A percentile compares a stretch with the other conserved stretches of the same genome.
Conservation (phyloP, 1,140 invertebrate species). For the Spodoptera litura region DNA sequence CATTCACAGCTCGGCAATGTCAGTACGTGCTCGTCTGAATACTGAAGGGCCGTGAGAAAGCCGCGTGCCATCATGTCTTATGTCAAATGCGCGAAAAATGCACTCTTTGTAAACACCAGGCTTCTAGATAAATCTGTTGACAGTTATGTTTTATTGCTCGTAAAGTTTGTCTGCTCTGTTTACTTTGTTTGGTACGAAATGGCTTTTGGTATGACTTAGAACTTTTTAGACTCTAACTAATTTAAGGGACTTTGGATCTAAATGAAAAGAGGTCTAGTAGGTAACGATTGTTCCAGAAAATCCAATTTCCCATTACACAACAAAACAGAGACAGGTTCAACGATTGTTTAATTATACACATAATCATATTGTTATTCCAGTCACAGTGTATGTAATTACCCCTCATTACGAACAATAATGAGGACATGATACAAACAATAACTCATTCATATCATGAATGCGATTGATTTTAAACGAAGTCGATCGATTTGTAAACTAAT, state of each 20-base stretch:
- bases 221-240: too few relatives aligned
- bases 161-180: not conserved
- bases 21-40: conserved; percentile 60
- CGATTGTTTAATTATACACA: conserved; percentile 38
- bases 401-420: conserved; percentile 53
- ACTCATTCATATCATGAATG: conserved; percentile 42
- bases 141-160: conserved; percentile 8
- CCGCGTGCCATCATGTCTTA: conserved; percentile 57
- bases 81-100: conserved; percentile 48
- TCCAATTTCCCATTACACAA: not conserved
- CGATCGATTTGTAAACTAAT: not conserved
- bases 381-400: conserved; percentile 47
- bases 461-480: conserved; percentile 28
- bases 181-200: not conserved
- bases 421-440: conserved; percentile 47
- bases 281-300: not conserved
- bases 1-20: conserved; percentile 57
- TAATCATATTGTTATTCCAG: conserved; percentile 49
- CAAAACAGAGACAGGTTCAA: conserved; percentile 36
- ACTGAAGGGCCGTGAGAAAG: conserved; percentile 70
- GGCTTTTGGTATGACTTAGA: not conserved
- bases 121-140: conserved; percentile 41
- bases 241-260: too few relatives aligned
- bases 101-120: conserved; percentile 36
- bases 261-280: not conserved